Evolutionary conservation across 2,888 invertebrate genomes (phyloP), one percentile per base, ranked within the genome.

Genomic region (Harpagoxenus sublaevis): DNA sequence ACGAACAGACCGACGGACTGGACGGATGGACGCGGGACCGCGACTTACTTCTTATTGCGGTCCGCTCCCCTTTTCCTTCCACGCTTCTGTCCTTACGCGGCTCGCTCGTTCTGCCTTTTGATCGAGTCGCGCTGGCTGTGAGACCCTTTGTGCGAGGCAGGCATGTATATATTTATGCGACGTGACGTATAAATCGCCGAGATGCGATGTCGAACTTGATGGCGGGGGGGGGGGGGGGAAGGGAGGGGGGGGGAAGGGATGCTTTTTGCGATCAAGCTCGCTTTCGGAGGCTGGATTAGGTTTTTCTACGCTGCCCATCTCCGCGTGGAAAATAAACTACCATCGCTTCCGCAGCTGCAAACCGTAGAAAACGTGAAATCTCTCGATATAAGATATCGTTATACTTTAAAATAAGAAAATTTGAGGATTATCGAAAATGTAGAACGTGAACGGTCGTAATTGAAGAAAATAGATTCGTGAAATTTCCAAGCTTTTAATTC

Each of bases 11-110:
- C 35, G 45, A 51, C 3, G 15, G 15, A 35, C 60, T 9, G 55
- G 57, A 66, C 55, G 57, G 60, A 53, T 35, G 63, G 65, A 57
- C n/a, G 35, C 89, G 88, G 89, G 90, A 90, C 88, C 90, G 89
- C 90, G 89, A 91, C 90, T 89, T 92, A 89, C 89, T 75, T 87
- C 74, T 73, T 84, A 51, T 78, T 83, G 68, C 48, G 42, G 53
- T 31, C 68, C 51, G 42, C n/a, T 23, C 23, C 68, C 51, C 51
- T 66, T 77, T 66, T 66, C 39, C 51, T 68, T 62, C 31, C 23
- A 12, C 51, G 62, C 88, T 85, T 87, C 83, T 84, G 65, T 81
- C 82, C 75, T 83, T 68, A 42, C 60, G 51, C 66, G 39, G 42
- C 53, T 18, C 68, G 42, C 28, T 77, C 45, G 66, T 60, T 66